Base-by-base conservation (phyloP, 2,888 invertebrate genomes). In the Drosophila nigricruria region DNA sequence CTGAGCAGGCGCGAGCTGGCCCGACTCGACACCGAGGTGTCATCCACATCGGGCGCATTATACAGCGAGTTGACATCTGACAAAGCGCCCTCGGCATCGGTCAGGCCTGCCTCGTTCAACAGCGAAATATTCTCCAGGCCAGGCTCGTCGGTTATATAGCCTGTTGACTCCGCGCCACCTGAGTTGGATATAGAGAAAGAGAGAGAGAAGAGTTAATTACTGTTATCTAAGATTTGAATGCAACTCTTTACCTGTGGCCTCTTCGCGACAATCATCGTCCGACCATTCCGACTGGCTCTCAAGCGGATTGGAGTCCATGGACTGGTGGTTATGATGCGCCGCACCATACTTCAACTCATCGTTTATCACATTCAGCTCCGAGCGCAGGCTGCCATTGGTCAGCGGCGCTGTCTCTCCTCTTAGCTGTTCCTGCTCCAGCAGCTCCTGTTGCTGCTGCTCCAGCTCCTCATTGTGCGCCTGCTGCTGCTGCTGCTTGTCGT, bases 111-210 rank as follows among this genome's bases (percentile, higher is more conserved):
- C 93, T 97, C 97, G 93, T 97, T 97, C 20, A 97, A 93, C 94
- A 97, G 95, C 43, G 97, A 97, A 56, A 96, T 95, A 93, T 97
- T 97, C 93, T 97, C 97, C 14, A 97, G 93, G 18, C 96, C 97
- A 1, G 97, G 97, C 93, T 97, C 97, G 93, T 97, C 97, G 0
- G 97, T 97, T n/a, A 96, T 96, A 91, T 97, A 97, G 30, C 97
- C 97, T 1, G 96, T 96, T 75, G 96, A 96, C 90, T 95, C 95
- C 0, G 95, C 94, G 53, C 94, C 94, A 34, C 94, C 94, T 93
- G n/a, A 0, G 40, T 43, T 5, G 2, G 12, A 45, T 3, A 20
- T 8, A 2, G 3, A 3, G 9, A 32, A 0, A 23, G 5, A 36
- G 32, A 25, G 0, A 30, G 14, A 30, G 20, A 1, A 34, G 36